A percentile compares a stretch with the other conserved stretches of the same genome.
Conservation (phyloP, 1,140 invertebrate genomes). For the Plectus sambesii region DNA sequence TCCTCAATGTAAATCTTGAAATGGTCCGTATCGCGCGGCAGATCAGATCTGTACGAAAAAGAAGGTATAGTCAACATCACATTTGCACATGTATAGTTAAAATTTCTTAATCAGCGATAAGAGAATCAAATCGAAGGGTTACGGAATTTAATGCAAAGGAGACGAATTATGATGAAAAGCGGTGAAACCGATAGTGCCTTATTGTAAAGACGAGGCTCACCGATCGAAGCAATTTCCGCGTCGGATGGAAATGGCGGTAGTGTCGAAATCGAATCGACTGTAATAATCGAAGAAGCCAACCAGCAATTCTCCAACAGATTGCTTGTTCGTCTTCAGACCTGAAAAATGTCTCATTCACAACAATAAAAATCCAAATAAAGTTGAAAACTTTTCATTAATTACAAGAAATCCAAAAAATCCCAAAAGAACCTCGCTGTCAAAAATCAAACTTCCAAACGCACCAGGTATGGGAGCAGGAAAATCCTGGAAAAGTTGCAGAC, state of each 20-base stretch:
- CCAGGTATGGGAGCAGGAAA: slow-evolving; percentile 14
- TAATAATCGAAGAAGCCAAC: slow-evolving; percentile 79
- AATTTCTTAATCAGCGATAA: no score
- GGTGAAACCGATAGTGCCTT: no score
- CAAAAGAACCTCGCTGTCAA: no score
- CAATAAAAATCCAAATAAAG: slow-evolving; percentile 50
- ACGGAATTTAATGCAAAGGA: slow-evolving; percentile 11
- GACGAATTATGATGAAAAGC: slow-evolving; percentile 8
- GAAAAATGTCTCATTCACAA: slow-evolving; percentile 45
- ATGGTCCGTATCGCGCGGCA: slow-evolving; percentile 16
- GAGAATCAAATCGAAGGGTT: no score
- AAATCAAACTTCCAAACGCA: neutral
- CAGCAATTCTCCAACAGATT: slow-evolving; percentile 71
- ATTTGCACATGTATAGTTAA: no score
- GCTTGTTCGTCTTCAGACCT: slow-evolving; percentile 55
- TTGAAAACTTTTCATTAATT: no score
- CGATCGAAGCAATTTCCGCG: slow-evolving; percentile 58
- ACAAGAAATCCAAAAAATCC: slow-evolving; percentile 3
- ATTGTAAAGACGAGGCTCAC: slow-evolving; percentile 18
- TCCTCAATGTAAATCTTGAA: slow-evolving; percentile 55
- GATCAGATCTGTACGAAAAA: slow-evolving; percentile 21
- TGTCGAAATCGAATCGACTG: slow-evolving; percentile 57
- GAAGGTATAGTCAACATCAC: neutral
- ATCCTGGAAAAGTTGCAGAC: slow-evolving; percentile 17
- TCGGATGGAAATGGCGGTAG: slow-evolving; percentile 72